These are phyloP conservation scores for Bilobella aurantiaca DNA, from an alignment of 1,140 invertebrate species.

Conservation along the genomic window DNA sequence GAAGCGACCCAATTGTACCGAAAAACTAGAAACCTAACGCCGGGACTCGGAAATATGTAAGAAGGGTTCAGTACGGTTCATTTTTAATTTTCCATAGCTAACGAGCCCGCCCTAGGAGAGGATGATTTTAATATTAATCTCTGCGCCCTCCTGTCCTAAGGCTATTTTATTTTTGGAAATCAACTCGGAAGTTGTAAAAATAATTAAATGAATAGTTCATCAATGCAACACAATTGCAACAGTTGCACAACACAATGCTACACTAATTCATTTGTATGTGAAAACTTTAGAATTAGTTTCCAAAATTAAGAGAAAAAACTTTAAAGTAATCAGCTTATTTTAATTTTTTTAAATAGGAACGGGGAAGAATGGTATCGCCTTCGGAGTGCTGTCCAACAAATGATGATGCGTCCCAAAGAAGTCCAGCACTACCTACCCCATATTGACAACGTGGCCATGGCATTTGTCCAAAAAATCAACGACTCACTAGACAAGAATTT, in stretches of 20 bases:
- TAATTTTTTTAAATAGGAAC: constrained; percentile 37
- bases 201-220: too few species aligned
- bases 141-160: too few species aligned
- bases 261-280: too few species aligned
- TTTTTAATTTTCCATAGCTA: too few species aligned
- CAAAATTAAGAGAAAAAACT: not conserved
- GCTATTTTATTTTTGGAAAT: too few species aligned
- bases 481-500: constrained; percentile 15
- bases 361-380: constrained; percentile 47
- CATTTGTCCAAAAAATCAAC: constrained; percentile 39
- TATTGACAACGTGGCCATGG: constrained; percentile 40
- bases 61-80: too few species aligned
- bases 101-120: too few species aligned
- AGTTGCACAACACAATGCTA: not conserved
- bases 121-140: too few species aligned
- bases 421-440: constrained; percentile 42
- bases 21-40: constrained; percentile 42
- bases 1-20: constrained; percentile 45
- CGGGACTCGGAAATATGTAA: constrained; percentile 49
- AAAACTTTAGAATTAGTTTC: too few species aligned
- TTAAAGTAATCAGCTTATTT: constrained; percentile 5
- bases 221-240: too few species aligned
- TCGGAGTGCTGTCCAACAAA: constrained; percentile 41
- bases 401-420: constrained; percentile 43
- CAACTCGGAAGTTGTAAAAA: too few species aligned